phyloP scores from a whole-genome alignment of 2,797 vertebrate genomes.

The Pitangus sulphuratus region DNA sequence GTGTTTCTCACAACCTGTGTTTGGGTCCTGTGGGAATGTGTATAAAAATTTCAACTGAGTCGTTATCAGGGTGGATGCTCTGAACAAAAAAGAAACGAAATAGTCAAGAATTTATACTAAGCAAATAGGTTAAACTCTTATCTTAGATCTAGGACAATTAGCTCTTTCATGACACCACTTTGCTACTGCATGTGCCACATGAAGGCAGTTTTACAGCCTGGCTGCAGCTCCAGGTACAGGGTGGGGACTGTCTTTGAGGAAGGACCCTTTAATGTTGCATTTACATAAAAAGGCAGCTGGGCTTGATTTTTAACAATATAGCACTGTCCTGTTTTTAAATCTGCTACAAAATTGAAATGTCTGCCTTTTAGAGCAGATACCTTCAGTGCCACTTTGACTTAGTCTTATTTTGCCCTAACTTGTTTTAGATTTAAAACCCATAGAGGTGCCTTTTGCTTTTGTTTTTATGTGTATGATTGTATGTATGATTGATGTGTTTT shows the following conservation, averaged over 20 bases:
- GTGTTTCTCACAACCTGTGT: background rate
- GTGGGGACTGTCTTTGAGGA: background rate
- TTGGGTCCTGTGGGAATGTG: background rate
- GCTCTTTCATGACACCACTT: background rate
- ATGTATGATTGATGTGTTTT: background rate
- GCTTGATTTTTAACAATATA: slow-evolving; percentile 4
- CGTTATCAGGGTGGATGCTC: background rate
- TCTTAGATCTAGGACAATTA: accelerated
- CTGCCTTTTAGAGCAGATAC: background rate
- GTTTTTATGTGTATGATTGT: background rate
- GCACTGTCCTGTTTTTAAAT: background rate
- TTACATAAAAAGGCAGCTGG: background rate
- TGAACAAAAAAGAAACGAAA: background rate
- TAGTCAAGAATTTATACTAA: background rate
- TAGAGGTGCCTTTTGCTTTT: background rate
- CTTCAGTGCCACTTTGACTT: background rate
- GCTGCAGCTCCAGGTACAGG: background rate
- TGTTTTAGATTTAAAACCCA: background rate
- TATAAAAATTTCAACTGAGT: background rate
- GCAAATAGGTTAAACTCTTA: background rate
- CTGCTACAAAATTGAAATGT: background rate
- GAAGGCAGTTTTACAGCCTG: background rate
- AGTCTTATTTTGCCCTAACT: background rate
- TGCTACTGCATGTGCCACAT: background rate
- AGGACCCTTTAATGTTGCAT: background rate